Conservation (phyloP, 2,113 vertebrate species). For the Rhinogobius similis region DNA sequence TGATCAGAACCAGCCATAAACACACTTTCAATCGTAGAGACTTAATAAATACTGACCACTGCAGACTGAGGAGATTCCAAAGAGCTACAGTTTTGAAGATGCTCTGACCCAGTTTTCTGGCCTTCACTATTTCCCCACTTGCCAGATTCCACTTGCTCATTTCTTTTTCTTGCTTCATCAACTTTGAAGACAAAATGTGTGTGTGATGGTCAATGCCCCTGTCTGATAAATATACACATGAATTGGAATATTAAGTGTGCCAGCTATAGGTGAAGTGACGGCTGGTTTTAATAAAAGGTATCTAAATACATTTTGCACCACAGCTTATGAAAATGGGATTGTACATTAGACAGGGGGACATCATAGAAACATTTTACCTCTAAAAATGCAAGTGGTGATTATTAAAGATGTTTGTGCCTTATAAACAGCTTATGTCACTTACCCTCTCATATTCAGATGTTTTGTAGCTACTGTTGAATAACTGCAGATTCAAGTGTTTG, state of each 20-base stretch:
- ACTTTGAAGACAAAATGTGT: neutral
- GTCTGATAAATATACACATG: neutral
- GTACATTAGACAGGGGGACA: neutral
- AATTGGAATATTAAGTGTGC: no score
- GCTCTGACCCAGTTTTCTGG: neutral
- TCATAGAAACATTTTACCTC: neutral
- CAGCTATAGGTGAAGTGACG: neutral
- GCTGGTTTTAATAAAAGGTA: neutral
- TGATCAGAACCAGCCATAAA: neutral
- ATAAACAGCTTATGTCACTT: constrained; percentile 38
- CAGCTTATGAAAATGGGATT: neutral
- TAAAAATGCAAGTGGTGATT: neutral
- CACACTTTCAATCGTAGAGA: neutral
- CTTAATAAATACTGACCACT: neutral
- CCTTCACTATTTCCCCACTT: neutral
- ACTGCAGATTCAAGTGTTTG: constrained; percentile 76
- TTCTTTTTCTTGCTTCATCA: neutral
- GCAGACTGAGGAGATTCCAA: neutral
- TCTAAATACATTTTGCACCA: neutral
- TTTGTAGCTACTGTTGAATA: constrained; percentile 75
- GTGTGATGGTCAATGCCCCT: neutral
- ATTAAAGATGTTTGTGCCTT: neutral
- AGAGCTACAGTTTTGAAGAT: neutral
- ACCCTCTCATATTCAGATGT: constrained; percentile 83
- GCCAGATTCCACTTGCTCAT: neutral